phyloP scores from a whole-genome alignment of 2,888 invertebrate genomes.

The Rhingia rostrata region DNA sequence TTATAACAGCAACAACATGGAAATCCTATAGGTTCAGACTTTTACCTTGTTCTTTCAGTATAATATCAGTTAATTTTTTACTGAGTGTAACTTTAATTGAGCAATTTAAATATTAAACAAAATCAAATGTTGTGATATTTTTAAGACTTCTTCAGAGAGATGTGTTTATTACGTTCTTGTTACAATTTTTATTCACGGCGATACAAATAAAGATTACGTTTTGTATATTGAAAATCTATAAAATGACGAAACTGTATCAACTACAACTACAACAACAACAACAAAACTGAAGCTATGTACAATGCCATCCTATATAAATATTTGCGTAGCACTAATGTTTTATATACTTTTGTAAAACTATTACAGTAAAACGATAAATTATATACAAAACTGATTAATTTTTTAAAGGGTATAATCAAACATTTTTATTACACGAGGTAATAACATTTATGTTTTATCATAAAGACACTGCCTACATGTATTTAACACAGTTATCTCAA shows the following conservation, averaged over 20 bases:
- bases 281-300: conserved; percentile 38
- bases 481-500: conserved; percentile 33
- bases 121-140: conserved; percentile 65
- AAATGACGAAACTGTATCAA: conserved; percentile 30
- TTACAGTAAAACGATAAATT: not conserved
- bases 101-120: conserved; percentile 40
- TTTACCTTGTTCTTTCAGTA: conserved; percentile 26
- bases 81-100: conserved; percentile 24
- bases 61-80: conserved; percentile 21
- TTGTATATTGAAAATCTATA: conserved; percentile 1
- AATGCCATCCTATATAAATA: conserved; percentile 52
- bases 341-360: conserved; percentile 17
- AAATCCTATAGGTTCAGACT: conserved; percentile 41
- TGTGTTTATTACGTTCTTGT: conserved; percentile 44
- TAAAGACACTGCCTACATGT: conserved; percentile 50
- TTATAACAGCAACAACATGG: conserved; percentile 32
- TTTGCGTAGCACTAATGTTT: conserved; percentile 48
- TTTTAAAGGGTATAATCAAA: conserved; percentile 47
- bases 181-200: conserved; percentile 8
- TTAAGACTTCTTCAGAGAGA: conserved; percentile 49
- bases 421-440: conserved; percentile 16
- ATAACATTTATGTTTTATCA: conserved; percentile 3
- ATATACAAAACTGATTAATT: not conserved
- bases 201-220: not conserved
- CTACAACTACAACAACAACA: conserved; percentile 33